These are phyloP conservation scores for Diplogasteroides magnus DNA, from an alignment of 1,140 invertebrate species.

Conservation along the genomic window DNA sequence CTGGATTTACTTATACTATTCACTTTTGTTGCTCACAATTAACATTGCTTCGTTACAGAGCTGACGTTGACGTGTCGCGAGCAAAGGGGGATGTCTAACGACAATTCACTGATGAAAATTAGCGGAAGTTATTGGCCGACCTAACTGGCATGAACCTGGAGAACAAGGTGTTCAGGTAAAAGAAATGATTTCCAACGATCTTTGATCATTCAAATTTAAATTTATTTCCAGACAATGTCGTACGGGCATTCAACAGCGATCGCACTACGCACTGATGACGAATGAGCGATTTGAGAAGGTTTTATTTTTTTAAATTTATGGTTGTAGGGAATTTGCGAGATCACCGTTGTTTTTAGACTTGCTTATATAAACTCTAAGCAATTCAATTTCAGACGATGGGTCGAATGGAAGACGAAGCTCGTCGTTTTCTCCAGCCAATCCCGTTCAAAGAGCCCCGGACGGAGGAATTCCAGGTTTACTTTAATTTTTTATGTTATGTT, in stretches of 20 bases:
- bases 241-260: conserved; percentile 60
- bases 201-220: conserved; percentile 3
- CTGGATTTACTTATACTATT: no score
- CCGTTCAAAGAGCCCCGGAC: conserved; percentile 69
- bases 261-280: conserved; percentile 79
- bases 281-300: conserved; percentile 58
- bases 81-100: conserved; percentile 45
- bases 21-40: no score
- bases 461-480: conserved; percentile 62
- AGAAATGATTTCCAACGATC: not conserved
- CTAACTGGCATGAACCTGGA: conserved; percentile 72
- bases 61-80: conserved; percentile 10
- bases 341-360: no score
- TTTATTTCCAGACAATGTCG: conserved; percentile 65
- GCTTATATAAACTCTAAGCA: conserved; percentile 13
- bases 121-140: conserved; percentile 71
- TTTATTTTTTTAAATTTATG: conserved; percentile 56
- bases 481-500: conserved; percentile 45
- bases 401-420: conserved; percentile 63
- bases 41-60: no score
- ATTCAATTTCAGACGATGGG: conserved; percentile 55
- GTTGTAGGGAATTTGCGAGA: conserved; percentile 62
- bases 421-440: conserved; percentile 76
- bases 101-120: conserved; percentile 70
- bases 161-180: conserved; percentile 61